Base-by-base conservation (phyloP, 2,797 vertebrate genomes). In the Acanthiza pusilla region DNA sequence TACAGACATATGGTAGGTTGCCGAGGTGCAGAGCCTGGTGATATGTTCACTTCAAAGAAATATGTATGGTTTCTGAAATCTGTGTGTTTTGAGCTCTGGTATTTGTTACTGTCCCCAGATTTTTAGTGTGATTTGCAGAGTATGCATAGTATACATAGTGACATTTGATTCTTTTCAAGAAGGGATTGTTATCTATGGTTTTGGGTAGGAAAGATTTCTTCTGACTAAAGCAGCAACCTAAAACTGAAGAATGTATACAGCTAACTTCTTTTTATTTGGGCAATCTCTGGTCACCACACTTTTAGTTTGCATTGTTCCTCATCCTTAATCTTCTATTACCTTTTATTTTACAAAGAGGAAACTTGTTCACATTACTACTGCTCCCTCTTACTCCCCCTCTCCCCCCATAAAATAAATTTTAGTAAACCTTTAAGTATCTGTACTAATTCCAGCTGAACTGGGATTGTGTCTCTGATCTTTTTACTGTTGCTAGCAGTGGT, bases 371-470 rank as follows among this genome's bases (percentile, higher is more conserved):
- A 4, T 48, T 65, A 34, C 21, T 67, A 34, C 7, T 55, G 9
- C 3, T 25, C 13, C 16, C 9, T 11, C 7, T 63, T 30, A 43
- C 13, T 16, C 7, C 12, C 3, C 7, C 5, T 3, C 9, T 16
- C 6, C 2, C 7, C 16, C 6, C 0, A 71, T 9, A 1, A 67
- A 86, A 72, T 54, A 11, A 42, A 16, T 72, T 94, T 89, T 66
- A 71, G 3, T 47, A 78, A 71, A 16, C 47, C 40, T 81, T 14
- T 47, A 38, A 47, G 42, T 42, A 77, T 34, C 38, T 8, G 0
- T 57, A 45, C 16, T 26, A 19, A 38, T 71, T 67, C n/a, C 25
- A 71, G 2, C 4, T 81, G 53, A 81, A 40, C 36, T 55, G 13
- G 13, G 23, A 62, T 74, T 84, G 34, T 71, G 53, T 11, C 11